A percentile compares a stretch with the other conserved stretches of the same genome.
phyloP scores from a whole-genome alignment of 2,888 invertebrate genomes.

The Bursaphelenchus okinawaensis region DNA sequence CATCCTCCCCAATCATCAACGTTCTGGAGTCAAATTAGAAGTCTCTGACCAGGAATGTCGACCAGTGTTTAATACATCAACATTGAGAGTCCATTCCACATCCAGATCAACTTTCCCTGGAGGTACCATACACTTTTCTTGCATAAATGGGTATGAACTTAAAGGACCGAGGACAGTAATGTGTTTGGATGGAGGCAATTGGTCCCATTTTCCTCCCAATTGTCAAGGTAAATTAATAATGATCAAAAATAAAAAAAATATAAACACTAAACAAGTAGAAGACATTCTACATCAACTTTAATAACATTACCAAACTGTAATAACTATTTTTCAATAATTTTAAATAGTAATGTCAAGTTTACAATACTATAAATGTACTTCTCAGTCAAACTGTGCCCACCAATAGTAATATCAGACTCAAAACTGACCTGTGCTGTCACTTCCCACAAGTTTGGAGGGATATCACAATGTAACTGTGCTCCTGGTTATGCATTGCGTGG shows the following conservation, averaged over 20 bases:
- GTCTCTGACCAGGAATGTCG: slow-evolving; percentile 46
- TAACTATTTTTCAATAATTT: too few relatives aligned
- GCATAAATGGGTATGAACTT: slow-evolving; percentile 37
- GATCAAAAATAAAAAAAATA: not conserved
- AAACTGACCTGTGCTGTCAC: slow-evolving; percentile 39
- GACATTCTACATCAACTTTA: too few relatives aligned
- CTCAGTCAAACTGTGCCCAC: slow-evolving; percentile 49
- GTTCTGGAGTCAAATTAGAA: slow-evolving; percentile 43
- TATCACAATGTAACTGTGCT: slow-evolving; percentile 67
- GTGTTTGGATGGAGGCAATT: slow-evolving; percentile 31
- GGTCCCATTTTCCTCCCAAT: slow-evolving; percentile 33
- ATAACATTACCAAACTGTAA: too few relatives aligned
- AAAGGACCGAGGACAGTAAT: slow-evolving; percentile 27
- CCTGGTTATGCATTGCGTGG: slow-evolving; percentile 42
- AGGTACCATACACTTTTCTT: slow-evolving; percentile 51
- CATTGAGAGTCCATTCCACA: slow-evolving; percentile 11
- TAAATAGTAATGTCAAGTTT: not conserved
- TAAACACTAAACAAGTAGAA: too few relatives aligned
- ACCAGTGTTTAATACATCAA: slow-evolving; percentile 30
- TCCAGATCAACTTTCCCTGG: slow-evolving; percentile 29
- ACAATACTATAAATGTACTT: not conserved
- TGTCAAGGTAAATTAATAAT: slow-evolving; percentile 14
- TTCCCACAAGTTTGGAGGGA: slow-evolving; percentile 59
- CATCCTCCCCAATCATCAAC: slow-evolving; percentile 75
- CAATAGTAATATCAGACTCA: slow-evolving; percentile 37